Evolutionary conservation across 1,140 invertebrate species (phyloP), one percentile per base, ranked within the genome.

Genomic region (Achatina immaculata): DNA sequence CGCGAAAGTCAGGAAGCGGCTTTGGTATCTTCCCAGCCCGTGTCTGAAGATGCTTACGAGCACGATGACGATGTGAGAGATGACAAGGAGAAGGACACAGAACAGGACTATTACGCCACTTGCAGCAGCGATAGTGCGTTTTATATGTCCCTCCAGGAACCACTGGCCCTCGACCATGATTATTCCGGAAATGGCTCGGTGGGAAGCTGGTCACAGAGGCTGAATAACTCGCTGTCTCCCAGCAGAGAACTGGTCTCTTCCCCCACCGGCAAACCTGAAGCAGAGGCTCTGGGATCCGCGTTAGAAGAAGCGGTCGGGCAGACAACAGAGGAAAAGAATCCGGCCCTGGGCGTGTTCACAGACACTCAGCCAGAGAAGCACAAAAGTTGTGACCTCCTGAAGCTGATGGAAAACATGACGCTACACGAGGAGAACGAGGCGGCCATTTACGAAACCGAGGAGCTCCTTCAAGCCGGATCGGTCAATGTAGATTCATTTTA

Each of bases 91-190:
- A 55, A 3, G 21, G 51, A 55, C n/a, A 3, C 51, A 65, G 40
- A 76, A 21, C 42, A 81, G 28, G 51, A 36, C 14, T 45, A 24
- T n/a, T 80, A 7, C 86, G 83, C 21, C 84, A 83, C 34, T 84
- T 78, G 3, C 85, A 77, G 43, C 81, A 85, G 9, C 84, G 78
- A 68, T 83, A 82, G 21, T 81, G 45, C 31, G 83, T 83, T 84
- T 75, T 11, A 78, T 40, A 68, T 62, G n/a, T n/a, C n/a, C 31
- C 40, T 55, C 34, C 19, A 42, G 31, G 43, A 75, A 40, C 31
- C 55, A 38, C 7, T 19, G 6, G 36, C 4, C 43, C 28, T 42
- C 14, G 45, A 74, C 42, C 9, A 14, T 28, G 45, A 19, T 24
- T 42, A 31, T 16, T 74, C 2, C 38, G 42, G 4, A 43, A 4